Evolutionary conservation across 1,140 invertebrate genomes (phyloP), one percentile per base, ranked within the genome.

Genomic region (Pogonognathellus flavescens): DNA sequence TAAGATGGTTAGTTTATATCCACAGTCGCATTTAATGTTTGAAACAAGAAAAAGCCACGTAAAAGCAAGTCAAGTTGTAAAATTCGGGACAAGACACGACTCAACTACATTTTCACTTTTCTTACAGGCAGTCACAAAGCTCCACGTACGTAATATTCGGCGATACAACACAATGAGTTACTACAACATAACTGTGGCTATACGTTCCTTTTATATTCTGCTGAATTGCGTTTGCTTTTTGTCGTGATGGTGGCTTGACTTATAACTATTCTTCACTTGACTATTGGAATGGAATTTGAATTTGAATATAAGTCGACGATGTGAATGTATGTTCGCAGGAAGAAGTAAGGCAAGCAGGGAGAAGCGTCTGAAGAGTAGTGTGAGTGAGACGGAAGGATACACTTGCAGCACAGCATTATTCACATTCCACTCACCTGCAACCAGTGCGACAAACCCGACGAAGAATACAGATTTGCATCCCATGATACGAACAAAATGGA

Each of bases 391-490:
- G 70, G 70, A 76, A 76, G 41, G 70, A 76, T 14, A 76, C 25
- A 76, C 49, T 76, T 50, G 41, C 41, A 76, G 70, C 31, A 25
- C 20, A 18, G n/a, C 31, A 31, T 76, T 76, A 76, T 76, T 76
- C 70, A 50, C 70, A 76, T 76, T 76, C 70, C 70, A 57, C 60
- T 84, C 62, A 88, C 88, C 84, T 88, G 82, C 82, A 88, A 72
- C 88, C 88, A 89, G 72, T 88, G 89, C n/a, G 80, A 83, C 14
- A 89, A 84, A 22, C 89, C 89, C 25, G 85, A 84, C 13, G 85
- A 84, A 11, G 84, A 88, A 87, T 87, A 88, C 85, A 89, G 85
- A 87, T 89, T 86, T 62, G 88, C 89, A 85, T 89, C 89, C 87
- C 87, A 89, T 22, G 87, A 87, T n/a, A 88, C 85, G 83, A 89